phyloP scores from a whole-genome alignment of 2,888 invertebrate genomes.

The Cabera pusaria region DNA sequence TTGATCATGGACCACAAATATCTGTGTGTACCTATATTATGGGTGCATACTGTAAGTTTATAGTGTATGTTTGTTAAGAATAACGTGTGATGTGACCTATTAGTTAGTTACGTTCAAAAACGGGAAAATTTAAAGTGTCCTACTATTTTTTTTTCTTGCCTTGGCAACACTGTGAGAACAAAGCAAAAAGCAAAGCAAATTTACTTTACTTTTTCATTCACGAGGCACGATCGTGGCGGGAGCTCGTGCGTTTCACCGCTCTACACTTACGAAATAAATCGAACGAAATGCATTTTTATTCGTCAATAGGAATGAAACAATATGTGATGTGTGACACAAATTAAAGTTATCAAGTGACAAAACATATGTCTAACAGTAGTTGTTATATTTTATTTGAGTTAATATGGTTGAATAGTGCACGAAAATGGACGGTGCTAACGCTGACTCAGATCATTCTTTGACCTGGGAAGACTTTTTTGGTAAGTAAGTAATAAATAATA shows the following conservation, averaged over 20 bases:
- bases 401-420: constrained; percentile 50
- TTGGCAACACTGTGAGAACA: no score
- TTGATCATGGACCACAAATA: no score
- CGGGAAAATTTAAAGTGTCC: no score
- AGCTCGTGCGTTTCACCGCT: constrained; percentile 43
- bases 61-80: no score
- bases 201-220: constrained; percentile 71
- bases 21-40: no score
- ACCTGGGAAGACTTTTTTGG: constrained; percentile 90
- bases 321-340: constrained; percentile 53
- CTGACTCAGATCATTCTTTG: constrained; percentile 87
- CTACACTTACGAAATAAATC: constrained; percentile 37
- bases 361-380: constrained; percentile 34
- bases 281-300: constrained; percentile 65
- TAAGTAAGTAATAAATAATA: no score
- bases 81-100: no score
- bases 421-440: constrained; percentile 80
- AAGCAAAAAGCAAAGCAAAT: constrained; percentile 26
- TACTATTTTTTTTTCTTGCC: no score
- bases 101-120: no score
- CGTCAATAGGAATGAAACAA: constrained; percentile 60
- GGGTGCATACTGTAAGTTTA: no score
- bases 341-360: constrained; percentile 36
- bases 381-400: constrained; percentile 47
- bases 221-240: constrained; percentile 45